Conservation (phyloP, 2,797 vertebrate genomes). For the Tragopan temminckii region DNA sequence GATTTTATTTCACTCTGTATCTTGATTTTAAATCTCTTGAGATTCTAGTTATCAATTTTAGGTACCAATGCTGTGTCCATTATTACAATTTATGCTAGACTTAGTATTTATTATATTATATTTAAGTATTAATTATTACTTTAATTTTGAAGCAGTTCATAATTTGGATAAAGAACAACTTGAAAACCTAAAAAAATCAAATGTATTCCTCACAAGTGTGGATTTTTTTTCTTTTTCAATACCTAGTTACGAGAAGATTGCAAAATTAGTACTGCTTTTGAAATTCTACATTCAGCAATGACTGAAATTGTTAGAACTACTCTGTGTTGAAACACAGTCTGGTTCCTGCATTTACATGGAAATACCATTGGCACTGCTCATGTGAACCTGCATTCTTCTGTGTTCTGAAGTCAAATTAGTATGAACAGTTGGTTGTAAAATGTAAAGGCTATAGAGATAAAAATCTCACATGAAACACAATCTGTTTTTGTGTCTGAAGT, state of each 20-base stretch:
- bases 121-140: background rate
- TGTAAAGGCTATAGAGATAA: background rate
- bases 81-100: background rate
- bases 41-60: background rate
- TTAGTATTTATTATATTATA: background rate
- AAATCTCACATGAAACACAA: conserved; percentile 7
- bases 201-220: background rate
- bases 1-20: background rate
- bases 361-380: background rate
- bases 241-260: background rate
- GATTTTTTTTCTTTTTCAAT: background rate
- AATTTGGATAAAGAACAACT: background rate
- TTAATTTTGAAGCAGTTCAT: background rate
- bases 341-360: background rate
- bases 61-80: background rate
- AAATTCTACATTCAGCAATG: background rate
- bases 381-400: background rate
- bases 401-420: background rate
- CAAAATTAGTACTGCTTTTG: background rate
- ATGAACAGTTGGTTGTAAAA: background rate
- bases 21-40: background rate
- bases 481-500: background rate
- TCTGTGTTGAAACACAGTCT: background rate
- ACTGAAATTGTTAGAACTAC: background rate
- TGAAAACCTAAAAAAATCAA: background rate